Evolutionary conservation across 2,888 invertebrate genomes (phyloP).

Genomic region (Diachrysia chrysitis): DNA sequence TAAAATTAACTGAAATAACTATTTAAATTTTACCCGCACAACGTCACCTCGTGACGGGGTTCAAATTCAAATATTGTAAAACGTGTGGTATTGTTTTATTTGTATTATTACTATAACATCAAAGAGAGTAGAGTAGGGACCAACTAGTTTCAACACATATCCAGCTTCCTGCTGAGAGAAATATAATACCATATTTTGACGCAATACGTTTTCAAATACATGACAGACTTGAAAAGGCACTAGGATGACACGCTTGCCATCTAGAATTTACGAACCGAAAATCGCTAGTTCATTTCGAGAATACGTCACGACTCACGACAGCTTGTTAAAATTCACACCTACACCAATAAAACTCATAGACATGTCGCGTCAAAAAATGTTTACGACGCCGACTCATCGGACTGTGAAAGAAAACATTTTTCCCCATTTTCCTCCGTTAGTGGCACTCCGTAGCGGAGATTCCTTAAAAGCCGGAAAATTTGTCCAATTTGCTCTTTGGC

Average conservation of each 20-base stretch:
- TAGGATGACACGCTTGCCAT: slow-evolving; percentile 33
- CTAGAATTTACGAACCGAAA: slow-evolving; percentile 27
- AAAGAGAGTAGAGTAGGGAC: no score
- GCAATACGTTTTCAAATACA: slow-evolving; percentile 18
- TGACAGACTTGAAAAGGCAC: slow-evolving; percentile 29
- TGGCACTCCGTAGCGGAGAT: slow-evolving; percentile 64
- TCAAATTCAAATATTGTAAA: slow-evolving; percentile 22
- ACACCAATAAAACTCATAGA: slow-evolving; percentile 33
- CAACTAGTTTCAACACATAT: no score
- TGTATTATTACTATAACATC: background rate
- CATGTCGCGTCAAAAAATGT: slow-evolving; percentile 52
- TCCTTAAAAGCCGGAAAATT: slow-evolving; percentile 80
- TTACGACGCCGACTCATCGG: slow-evolving; percentile 50
- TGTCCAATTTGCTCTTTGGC: slow-evolving; percentile 74
- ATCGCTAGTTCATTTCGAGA: slow-evolving; percentile 15
- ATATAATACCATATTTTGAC: background rate
- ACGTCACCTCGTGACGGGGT: slow-evolving; percentile 22
- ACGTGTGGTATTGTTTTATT: background rate
- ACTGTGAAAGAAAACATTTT: slow-evolving; percentile 68
- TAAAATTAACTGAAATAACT: background rate
- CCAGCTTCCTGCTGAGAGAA: no score
- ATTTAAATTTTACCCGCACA: background rate
- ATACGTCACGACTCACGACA: slow-evolving; percentile 27
- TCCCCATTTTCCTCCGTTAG: slow-evolving; percentile 63
- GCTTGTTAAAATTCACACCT: slow-evolving; percentile 19